Conservation (phyloP, 2,888 invertebrate species). For the Bellardia pandia region DNA sequence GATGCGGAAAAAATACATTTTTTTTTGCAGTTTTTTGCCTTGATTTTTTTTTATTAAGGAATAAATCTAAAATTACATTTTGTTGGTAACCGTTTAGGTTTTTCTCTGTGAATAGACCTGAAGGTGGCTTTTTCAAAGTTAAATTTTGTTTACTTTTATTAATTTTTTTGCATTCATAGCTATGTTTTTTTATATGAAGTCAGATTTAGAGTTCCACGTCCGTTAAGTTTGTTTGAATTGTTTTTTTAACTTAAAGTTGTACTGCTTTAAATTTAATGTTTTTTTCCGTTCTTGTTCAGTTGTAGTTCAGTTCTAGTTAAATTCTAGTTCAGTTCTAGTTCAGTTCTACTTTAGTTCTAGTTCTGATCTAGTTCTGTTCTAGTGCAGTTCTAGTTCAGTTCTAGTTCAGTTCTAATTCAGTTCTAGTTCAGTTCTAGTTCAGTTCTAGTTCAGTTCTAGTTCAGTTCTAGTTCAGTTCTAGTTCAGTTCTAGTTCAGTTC, state of each 20-base stretch:
- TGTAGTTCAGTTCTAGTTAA: not conserved
- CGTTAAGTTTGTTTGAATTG: not conserved
- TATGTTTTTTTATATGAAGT: constrained; percentile 31
- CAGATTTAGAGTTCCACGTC: constrained; percentile 13
- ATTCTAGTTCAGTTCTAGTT: not conserved
- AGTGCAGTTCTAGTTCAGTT: not conserved
- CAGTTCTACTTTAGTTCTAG: not conserved
- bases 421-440: not conserved
- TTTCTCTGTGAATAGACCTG: constrained; percentile 28
- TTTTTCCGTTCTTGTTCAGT: not conserved
- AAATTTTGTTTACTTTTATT: constrained; percentile 72
- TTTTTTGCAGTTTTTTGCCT: constrained; percentile 22
- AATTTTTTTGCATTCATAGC: constrained; percentile 33
- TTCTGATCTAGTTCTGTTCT: not conserved
- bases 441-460: not conserved
- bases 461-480: not conserved
- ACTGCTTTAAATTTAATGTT: not conserved
- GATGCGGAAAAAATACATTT: constrained; percentile 30
- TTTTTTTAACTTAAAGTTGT: not conserved
- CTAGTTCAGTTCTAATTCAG: not conserved
- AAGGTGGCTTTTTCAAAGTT: constrained; percentile 55
- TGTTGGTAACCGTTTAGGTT: constrained; percentile 43
- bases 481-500: not conserved
- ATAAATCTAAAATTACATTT: constrained; percentile 65
- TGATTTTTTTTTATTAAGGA: constrained; percentile 21